phyloP scores from a whole-genome alignment of 53 echinoderm and acorn worm genomes.

The Holothuria scabra region DNA sequence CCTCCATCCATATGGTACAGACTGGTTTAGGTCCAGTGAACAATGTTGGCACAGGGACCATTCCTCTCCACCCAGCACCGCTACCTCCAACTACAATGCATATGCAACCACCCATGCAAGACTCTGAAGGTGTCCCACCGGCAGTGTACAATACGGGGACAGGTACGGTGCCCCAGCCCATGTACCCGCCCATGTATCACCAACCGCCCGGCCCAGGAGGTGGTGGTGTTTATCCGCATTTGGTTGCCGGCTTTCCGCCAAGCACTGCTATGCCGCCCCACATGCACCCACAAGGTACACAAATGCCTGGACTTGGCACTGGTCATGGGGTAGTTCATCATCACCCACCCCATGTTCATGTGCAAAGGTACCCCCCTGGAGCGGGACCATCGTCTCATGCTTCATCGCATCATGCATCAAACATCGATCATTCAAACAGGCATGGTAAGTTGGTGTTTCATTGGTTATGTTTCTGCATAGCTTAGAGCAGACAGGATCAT shows the following conservation, averaged over 20 bases:
- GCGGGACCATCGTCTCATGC: constrained; percentile 43
- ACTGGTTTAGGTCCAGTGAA: constrained; percentile 93
- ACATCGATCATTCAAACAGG: constrained; percentile 55
- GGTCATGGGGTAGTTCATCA: constrained; percentile 64
- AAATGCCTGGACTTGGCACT: constrained; percentile 67
- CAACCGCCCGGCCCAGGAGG: constrained; percentile 31
- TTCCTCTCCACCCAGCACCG: constrained; percentile 75
- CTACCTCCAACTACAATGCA: constrained; percentile 69
- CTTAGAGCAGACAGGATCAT: constrained; percentile 7
- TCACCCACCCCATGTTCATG: constrained; percentile 83
- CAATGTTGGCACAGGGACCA: constrained; percentile 62
- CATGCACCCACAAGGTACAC: constrained; percentile 69
- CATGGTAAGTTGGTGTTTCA: constrained; percentile 62
- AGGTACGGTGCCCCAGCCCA: constrained; percentile 70
- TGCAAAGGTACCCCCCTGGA: constrained; percentile 69
- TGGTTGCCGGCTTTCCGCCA: constrained; percentile 75
- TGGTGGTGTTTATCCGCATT: constrained; percentile 61
- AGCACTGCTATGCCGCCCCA: constrained; percentile 65
- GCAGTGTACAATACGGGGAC: constrained; percentile 65
- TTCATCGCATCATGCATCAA: constrained; percentile 34
- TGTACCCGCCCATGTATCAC: constrained; percentile 70
- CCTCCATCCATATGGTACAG: constrained; percentile 93
- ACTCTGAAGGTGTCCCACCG: constrained; percentile 57
- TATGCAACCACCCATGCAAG: constrained; percentile 72
- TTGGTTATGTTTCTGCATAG: too few relatives aligned